These are phyloP conservation scores for Eustalomyia histrio DNA, from an alignment of 2,888 invertebrate genomes.

Conservation along the genomic window DNA sequence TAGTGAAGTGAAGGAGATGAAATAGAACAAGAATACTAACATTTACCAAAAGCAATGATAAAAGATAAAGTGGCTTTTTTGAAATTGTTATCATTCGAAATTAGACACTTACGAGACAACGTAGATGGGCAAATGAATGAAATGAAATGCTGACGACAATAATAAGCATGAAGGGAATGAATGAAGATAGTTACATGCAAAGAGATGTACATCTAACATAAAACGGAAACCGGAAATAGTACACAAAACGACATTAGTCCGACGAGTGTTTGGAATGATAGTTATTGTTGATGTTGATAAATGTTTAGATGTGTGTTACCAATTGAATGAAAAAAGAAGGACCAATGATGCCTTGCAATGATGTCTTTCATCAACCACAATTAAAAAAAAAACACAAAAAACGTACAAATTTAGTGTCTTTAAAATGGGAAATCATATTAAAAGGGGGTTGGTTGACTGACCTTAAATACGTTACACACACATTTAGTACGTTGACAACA, in stretches of 20 bases:
- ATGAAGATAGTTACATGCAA: not conserved
- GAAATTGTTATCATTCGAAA: conserved; percentile 47
- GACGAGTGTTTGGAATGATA: conserved; percentile 32
- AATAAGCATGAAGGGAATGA: conserved; percentile 17
- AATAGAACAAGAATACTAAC: conserved; percentile 30
- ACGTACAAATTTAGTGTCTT: not conserved
- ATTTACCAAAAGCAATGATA: conserved; percentile 50
- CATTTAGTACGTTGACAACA: not conserved
- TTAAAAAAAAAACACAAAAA: conserved; percentile 58
- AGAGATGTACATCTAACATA: conserved; percentile 38
- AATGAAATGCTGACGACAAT: conserved; percentile 57
- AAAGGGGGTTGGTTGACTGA: conserved; percentile 54
- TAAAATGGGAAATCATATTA: conserved; percentile 38
- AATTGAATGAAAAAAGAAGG: conserved; percentile 3
- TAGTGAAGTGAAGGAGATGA: not conserved
- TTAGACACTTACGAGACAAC: conserved; percentile 60
- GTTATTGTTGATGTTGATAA: too few relatives aligned
- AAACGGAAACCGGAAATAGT: conserved; percentile 65
- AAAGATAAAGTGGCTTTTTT: conserved; percentile 43
- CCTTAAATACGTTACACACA: conserved; percentile 29
- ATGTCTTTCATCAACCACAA: conserved; percentile 62
- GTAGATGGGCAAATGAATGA: conserved; percentile 41
- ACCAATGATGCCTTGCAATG: conserved; percentile 52
- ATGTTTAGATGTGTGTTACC: conserved; percentile 27
- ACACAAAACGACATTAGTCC: conserved; percentile 55